Evolutionary conservation across 1,140 invertebrate genomes (phyloP).

Genomic region (Bombyx mandarina): DNA sequence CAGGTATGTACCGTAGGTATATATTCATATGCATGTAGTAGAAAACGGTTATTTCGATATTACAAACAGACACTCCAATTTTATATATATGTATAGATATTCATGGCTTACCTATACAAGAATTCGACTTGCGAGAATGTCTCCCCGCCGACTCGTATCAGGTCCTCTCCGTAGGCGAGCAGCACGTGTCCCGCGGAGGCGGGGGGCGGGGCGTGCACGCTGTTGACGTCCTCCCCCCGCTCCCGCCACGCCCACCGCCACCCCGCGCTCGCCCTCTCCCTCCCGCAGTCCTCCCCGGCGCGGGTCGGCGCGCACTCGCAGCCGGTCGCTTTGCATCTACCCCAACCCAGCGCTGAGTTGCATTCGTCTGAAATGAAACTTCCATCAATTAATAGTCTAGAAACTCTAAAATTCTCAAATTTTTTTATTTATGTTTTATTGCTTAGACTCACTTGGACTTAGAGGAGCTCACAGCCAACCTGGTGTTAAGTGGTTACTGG

Average conservation of each 20-base stretch:
- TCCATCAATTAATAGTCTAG: too few relatives aligned
- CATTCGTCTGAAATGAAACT: conserved; percentile 35
- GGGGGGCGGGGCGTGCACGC: conserved; percentile 20
- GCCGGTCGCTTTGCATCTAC: conserved; percentile 33
- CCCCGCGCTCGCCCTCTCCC: conserved; percentile 23
- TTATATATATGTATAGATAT: too few relatives aligned
- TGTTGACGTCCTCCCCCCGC: conserved; percentile 22
- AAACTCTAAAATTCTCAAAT: too few relatives aligned
- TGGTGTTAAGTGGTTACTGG: too few relatives aligned
- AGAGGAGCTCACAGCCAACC: too few relatives aligned
- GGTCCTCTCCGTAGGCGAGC: conserved; percentile 25
- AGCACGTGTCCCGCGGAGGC: conserved; percentile 38
- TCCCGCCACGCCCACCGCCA: conserved; percentile 48
- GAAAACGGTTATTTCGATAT: too few relatives aligned
- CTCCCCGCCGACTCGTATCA: conserved; percentile 47
- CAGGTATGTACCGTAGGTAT: too few relatives aligned
- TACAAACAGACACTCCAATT: too few relatives aligned
- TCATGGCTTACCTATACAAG: conserved; percentile 34
- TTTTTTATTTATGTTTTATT: too few relatives aligned
- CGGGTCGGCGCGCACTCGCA: conserved; percentile 34
- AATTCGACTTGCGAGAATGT: conserved; percentile 35
- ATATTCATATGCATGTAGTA: too few relatives aligned
- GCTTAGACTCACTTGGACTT: too few relatives aligned
- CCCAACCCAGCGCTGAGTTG: conserved; percentile 38
- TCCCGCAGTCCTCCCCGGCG: conserved; percentile 26